These are phyloP conservation scores for Bombylius discolor DNA, from an alignment of 2,888 invertebrate species.

Conservation along the genomic window DNA sequence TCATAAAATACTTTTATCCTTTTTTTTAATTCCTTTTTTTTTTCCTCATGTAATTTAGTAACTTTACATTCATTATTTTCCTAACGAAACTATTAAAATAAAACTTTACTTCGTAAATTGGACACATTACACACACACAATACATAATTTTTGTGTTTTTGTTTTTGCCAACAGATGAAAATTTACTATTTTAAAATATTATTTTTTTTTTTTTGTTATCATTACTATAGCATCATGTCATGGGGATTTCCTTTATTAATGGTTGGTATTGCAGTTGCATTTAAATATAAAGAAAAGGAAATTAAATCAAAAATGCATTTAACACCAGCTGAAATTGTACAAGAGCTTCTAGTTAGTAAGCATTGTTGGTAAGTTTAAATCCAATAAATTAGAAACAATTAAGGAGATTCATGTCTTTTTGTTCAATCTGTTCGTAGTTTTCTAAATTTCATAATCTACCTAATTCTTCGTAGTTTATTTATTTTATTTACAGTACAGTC, in stretches of 20 bases:
- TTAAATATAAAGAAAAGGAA: slow-evolving; percentile 39
- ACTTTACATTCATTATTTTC: too few species aligned
- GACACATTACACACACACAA: too few species aligned
- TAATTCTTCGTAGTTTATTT: neutral
- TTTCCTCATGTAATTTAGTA: too few species aligned
- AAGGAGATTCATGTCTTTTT: neutral
- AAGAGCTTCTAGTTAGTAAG: slow-evolving; percentile 16
- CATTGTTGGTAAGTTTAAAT: slow-evolving; percentile 18
- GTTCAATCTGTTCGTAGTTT: neutral
- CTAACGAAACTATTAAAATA: too few species aligned
- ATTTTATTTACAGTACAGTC: neutral
- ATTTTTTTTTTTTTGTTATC: too few species aligned
- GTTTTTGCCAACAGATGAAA: too few species aligned
- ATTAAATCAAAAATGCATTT: slow-evolving; percentile 13
- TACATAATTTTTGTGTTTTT: too few species aligned
- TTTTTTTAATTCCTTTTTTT: too few species aligned
- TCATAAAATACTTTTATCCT: too few species aligned
- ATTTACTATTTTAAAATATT: too few species aligned
- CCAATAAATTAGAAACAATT: neutral
- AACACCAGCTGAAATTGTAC: slow-evolving; percentile 13
- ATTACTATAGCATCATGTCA: neutral
- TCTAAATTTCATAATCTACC: too few species aligned
- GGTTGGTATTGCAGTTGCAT: slow-evolving; percentile 38
- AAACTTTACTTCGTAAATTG: too few species aligned
- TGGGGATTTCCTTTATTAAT: slow-evolving; percentile 40